phyloP scores from a whole-genome alignment of 2,888 invertebrate genomes.

The Lycia hirtaria region DNA sequence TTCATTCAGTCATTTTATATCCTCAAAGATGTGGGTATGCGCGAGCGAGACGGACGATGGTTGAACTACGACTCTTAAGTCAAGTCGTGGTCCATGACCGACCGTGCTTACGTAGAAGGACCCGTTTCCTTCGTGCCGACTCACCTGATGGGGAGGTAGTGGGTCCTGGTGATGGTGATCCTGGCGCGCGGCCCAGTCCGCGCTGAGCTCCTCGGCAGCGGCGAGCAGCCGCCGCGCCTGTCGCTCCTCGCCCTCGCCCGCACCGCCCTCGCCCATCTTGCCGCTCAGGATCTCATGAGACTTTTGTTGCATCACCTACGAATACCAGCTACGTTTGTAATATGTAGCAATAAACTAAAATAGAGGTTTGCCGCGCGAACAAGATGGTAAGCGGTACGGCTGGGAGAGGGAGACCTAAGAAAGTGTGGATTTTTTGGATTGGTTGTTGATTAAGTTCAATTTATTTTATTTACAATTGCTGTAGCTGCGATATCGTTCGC shows the following conservation, averaged over 20 bases:
- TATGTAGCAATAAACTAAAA: neutral
- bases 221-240: constrained; percentile 75
- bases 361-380: too few relatives aligned
- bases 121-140: too few relatives aligned
- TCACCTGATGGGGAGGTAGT: constrained; percentile 14
- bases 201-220: constrained; percentile 71
- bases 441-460: too few relatives aligned
- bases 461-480: too few relatives aligned
- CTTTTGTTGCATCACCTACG: constrained; percentile 83
- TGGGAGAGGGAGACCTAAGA: too few relatives aligned
- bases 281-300: constrained; percentile 79
- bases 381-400: too few relatives aligned
- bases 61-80: neutral
- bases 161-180: constrained; percentile 56
- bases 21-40: too few relatives aligned
- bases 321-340: neutral
- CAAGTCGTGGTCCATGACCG: neutral
- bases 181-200: constrained; percentile 66
- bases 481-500: too few relatives aligned
- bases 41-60: too few relatives aligned
- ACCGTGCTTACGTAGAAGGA: too few relatives aligned
- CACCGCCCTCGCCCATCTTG: constrained; percentile 57
- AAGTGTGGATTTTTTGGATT: too few relatives aligned
- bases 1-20: too few relatives aligned
- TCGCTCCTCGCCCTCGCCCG: constrained; percentile 60